Conservation (phyloP, 2,113 vertebrate species). For the Paramormyrops kingsleyae region DNA sequence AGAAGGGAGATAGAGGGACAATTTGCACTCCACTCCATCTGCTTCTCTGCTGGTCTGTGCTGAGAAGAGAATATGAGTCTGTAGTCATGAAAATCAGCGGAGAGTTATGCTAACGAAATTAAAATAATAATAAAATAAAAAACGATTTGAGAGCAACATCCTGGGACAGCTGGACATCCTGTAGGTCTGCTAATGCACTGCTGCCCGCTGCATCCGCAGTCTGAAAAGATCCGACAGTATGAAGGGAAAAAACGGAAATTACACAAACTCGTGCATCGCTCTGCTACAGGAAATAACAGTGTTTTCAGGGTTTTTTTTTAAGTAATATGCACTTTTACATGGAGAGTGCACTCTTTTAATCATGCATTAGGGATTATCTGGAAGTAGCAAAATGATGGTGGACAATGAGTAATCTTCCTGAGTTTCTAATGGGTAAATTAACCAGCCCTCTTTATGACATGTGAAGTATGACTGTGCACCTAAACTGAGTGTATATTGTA, state of each 20-base stretch:
- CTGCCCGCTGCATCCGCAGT: background rate
- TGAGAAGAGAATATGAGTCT: background rate
- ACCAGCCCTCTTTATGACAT: slow-evolving; percentile 18
- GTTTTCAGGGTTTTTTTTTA: background rate
- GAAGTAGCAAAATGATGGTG: slow-evolving; percentile 17
- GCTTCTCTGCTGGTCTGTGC: background rate
- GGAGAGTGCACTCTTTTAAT: slow-evolving; percentile 16
- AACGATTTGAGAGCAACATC: slow-evolving; percentile 9
- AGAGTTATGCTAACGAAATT: background rate
- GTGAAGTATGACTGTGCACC: slow-evolving; percentile 19
- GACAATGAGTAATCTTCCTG: slow-evolving; percentile 15
- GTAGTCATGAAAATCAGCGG: background rate
- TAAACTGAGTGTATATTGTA: slow-evolving; percentile 26
- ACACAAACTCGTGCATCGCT: slow-evolving; percentile 13
- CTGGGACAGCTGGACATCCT: background rate
- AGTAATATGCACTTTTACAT: slow-evolving; percentile 26
- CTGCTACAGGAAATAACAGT: background rate
- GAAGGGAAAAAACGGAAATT: slow-evolving; percentile 18
- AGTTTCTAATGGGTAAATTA: slow-evolving; percentile 21
- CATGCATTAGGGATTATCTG: slow-evolving; percentile 21
- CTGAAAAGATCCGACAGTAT: background rate
- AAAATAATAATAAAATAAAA: background rate
- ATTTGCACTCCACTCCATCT: background rate
- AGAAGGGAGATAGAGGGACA: slow-evolving; percentile 11
- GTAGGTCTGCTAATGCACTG: background rate